Percentiles rank a stretch among this genome's conserved stretches.
Evolutionary conservation across 2,888 invertebrate genomes (phyloP).

Genomic region (Agrilus cyanescens): DNA sequence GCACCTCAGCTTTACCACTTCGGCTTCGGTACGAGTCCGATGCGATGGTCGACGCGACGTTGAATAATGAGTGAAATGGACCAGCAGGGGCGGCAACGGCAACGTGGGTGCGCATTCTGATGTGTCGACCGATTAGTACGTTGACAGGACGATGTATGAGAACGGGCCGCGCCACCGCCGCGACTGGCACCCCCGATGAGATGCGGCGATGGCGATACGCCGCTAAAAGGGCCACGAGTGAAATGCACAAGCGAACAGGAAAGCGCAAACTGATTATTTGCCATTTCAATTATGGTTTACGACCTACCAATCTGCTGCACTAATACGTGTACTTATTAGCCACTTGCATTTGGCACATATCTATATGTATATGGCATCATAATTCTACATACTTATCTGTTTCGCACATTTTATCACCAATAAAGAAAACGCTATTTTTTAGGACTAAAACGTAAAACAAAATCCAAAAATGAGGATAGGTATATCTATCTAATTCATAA

Average conservation of each 20-base stretch:
- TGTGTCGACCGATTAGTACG: slow-evolving; percentile 27
- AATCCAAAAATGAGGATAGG: too few relatives aligned
- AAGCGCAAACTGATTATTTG: too few relatives aligned
- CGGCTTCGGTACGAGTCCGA: slow-evolving; percentile 2
- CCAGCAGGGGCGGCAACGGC: slow-evolving; percentile 21
- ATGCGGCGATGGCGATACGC: not conserved
- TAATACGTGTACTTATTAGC: too few relatives aligned
- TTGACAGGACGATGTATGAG: slow-evolving; percentile 25
- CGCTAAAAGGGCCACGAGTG: not conserved
- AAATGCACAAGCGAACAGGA: slow-evolving; percentile 2
- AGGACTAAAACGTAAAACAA: too few relatives aligned
- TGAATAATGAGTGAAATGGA: slow-evolving; percentile 26
- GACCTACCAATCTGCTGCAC: too few relatives aligned
- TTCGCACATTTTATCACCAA: too few relatives aligned
- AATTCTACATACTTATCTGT: too few relatives aligned
- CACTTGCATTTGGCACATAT: too few relatives aligned
- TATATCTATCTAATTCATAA: too few relatives aligned
- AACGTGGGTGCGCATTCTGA: slow-evolving; percentile 31
- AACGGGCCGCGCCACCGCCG: slow-evolving; percentile 18
- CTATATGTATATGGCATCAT: too few relatives aligned
- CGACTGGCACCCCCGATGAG: slow-evolving; percentile 14
- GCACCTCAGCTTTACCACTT: not conserved
- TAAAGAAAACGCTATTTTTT: too few relatives aligned
- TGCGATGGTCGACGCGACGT: slow-evolving; percentile 16
- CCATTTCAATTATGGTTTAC: too few relatives aligned